phyloP scores from a whole-genome alignment of 2,797 vertebrate genomes.

The Lepilemur septentrionalis region DNA sequence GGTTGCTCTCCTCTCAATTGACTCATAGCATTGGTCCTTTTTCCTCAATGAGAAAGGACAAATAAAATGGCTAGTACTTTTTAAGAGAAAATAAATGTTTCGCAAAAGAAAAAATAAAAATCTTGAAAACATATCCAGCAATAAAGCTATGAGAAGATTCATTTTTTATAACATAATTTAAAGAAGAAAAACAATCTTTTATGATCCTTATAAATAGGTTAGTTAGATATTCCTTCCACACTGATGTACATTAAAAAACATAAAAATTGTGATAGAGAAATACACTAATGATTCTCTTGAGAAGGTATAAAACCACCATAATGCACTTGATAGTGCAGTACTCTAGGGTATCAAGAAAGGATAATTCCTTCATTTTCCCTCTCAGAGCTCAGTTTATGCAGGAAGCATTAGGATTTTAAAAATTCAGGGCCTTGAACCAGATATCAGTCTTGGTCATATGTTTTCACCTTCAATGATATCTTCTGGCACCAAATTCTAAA shows the following conservation, averaged over 20 bases:
- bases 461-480: not conserved
- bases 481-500: not conserved
- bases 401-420: constrained; percentile 25
- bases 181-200: constrained; percentile 58
- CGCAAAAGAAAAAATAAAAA: constrained; percentile 17
- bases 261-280: constrained; percentile 49
- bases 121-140: constrained; percentile 42
- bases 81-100: constrained; percentile 43
- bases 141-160: constrained; percentile 44
- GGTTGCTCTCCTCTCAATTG: not conserved
- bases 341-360: not conserved
- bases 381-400: not conserved
- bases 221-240: constrained; percentile 60
- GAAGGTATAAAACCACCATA: constrained; percentile 29
- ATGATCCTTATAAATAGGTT: constrained; percentile 59
- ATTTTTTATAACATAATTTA: constrained; percentile 62
- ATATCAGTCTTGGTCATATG: not conserved
- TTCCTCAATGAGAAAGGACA: constrained; percentile 36
- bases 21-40: not conserved
- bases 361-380: constrained; percentile 8
- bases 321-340: not conserved
- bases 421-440: not conserved
- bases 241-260: constrained; percentile 52
- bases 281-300: constrained; percentile 14
- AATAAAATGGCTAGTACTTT: constrained; percentile 25